phyloP scores from a whole-genome alignment of 2,888 invertebrate species.

The Anthophora plumipes region DNA sequence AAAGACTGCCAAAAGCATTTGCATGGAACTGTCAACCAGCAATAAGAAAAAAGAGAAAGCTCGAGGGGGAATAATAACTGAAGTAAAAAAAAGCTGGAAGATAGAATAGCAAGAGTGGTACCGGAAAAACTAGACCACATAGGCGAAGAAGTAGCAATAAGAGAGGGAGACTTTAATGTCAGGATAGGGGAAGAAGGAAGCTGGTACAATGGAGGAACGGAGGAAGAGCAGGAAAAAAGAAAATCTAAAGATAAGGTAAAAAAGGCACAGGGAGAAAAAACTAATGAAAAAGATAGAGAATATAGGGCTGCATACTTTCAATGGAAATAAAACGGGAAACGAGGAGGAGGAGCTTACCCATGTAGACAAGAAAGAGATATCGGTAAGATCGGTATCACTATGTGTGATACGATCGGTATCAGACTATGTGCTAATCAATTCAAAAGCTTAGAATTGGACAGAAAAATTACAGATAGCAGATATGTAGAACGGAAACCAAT shows the following conservation, averaged over 20 bases:
- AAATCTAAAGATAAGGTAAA: conserved; percentile 5
- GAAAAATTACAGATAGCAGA: neutral
- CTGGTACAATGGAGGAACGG: neutral
- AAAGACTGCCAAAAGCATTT: neutral
- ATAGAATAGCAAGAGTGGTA: neutral
- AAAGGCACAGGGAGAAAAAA: neutral
- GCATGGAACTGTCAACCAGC: conserved; percentile 4
- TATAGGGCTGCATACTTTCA: neutral
- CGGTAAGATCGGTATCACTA: too few relatives aligned
- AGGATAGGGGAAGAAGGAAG: conserved; percentile 7
- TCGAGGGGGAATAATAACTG: conserved; percentile 9
- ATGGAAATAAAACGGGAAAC: conserved; percentile 7
- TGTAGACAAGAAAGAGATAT: neutral
- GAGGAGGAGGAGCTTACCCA: conserved; percentile 11
- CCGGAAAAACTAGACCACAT: neutral
- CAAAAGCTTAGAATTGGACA: neutral
- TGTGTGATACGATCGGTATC: too few relatives aligned
- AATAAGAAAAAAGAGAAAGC: conserved; percentile 9
- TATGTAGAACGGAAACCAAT: conserved; percentile 2
- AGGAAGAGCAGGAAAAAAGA: neutral
- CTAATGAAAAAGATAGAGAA: neutral
- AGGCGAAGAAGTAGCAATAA: neutral
- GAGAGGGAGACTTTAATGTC: conserved; percentile 9
- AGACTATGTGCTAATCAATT: neutral
- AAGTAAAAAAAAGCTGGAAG: neutral